These are phyloP conservation scores for Otus sunia DNA, from an alignment of 2,113 vertebrate species.

Conservation along the genomic window DNA sequence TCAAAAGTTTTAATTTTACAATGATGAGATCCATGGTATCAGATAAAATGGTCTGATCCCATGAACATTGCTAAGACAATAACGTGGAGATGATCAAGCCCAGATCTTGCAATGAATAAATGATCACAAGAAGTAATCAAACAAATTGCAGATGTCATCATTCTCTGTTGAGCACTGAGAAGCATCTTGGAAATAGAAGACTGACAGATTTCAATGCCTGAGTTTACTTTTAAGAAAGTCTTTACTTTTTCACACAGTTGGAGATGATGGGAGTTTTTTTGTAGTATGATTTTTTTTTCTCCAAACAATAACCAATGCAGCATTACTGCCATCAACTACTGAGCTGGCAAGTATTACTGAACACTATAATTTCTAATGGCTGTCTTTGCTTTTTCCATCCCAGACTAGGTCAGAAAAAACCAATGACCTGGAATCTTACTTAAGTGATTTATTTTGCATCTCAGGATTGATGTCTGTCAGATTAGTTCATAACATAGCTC, in stretches of 20 bases:
- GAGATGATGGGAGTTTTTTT: background rate
- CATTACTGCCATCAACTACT: background rate
- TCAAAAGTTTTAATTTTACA: slow-evolving; percentile 37
- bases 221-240: slow-evolving; percentile 15
- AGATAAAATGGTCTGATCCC: background rate
- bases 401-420: background rate
- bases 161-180: slow-evolving; percentile 21
- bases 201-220: background rate
- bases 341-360: background rate
- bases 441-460: slow-evolving; percentile 1
- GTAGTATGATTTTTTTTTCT: background rate
- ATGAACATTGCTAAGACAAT: background rate
- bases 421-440: background rate
- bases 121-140: slow-evolving; percentile 32
- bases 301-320: background rate
- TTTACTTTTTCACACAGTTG: slow-evolving; percentile 17
- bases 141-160: slow-evolving; percentile 30
- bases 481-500: slow-evolving; percentile 20
- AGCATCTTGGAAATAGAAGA: slow-evolving; percentile 8
- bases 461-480: slow-evolving; percentile 15
- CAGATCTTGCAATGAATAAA: slow-evolving; percentile 31
- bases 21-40: background rate
- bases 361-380: background rate
- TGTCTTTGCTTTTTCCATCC: background rate
- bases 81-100: background rate